Evolutionary conservation across 2,113 vertebrate species (phyloP).

Genomic region (Misgurnus mizolepis): DNA sequence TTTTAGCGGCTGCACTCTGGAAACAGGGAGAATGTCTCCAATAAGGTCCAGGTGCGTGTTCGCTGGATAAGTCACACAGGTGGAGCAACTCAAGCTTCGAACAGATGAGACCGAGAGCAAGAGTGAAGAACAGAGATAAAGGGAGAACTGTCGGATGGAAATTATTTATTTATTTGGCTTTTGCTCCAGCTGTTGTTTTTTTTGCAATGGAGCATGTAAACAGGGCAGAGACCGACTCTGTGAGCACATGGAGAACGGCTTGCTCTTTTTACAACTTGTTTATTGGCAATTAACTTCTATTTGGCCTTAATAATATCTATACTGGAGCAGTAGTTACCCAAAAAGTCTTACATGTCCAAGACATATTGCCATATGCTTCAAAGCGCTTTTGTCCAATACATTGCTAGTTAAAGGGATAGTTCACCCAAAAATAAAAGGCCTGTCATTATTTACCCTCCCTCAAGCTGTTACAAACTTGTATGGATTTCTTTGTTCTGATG

Average conservation of each 20-base stretch:
- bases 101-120: conserved; percentile 42
- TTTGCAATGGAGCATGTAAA: conserved; percentile 69
- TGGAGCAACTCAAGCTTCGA: conserved; percentile 40
- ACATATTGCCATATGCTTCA: not conserved
- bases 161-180: conserved; percentile 59
- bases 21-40: not conserved
- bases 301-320: not conserved
- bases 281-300: not conserved
- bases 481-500: too few species aligned
- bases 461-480: too few species aligned
- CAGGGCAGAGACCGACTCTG: conserved; percentile 62
- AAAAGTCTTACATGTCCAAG: not conserved
- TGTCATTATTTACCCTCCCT: too few species aligned
- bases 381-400: not conserved
- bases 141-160: not conserved
- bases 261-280: conserved; percentile 1
- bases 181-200: conserved; percentile 71
- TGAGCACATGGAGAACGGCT: not conserved
- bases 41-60: conserved; percentile 41
- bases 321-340: too few species aligned
- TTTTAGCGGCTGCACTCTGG: not conserved
- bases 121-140: conserved; percentile 30
- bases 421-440: not conserved
- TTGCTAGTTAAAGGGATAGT: not conserved
- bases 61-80: conserved; percentile 37